These are phyloP conservation scores for Nipponacmea schrenckii DNA, from an alignment of 2,888 invertebrate genomes.

Conservation along the genomic window DNA sequence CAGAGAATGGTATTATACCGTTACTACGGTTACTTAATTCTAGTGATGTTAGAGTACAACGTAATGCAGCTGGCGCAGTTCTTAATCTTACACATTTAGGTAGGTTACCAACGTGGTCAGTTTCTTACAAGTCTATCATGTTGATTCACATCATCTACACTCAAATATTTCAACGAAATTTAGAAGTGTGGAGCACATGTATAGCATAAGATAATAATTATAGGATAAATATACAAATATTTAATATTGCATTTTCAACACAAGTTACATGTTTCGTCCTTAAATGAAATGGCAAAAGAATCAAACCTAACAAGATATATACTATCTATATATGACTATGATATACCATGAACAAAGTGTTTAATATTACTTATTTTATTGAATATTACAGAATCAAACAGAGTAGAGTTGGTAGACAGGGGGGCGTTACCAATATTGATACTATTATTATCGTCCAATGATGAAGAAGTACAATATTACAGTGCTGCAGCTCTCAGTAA, in stretches of 20 bases:
- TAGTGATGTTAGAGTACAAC: constrained; percentile 49
- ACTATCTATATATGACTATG: too few relatives aligned
- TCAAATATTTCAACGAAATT: not conserved
- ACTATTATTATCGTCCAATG: constrained; percentile 43
- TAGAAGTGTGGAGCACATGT: too few relatives aligned
- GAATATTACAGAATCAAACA: constrained; percentile 47
- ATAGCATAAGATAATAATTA: too few relatives aligned
- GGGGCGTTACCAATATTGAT: constrained; percentile 57
- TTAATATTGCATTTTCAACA: too few relatives aligned
- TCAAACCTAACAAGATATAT: too few relatives aligned
- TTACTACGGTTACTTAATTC: constrained; percentile 45
- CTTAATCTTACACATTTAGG: constrained; percentile 60
- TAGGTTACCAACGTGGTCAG: constrained; percentile 27
- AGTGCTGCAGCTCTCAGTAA: constrained; percentile 60
- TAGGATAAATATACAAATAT: too few relatives aligned
- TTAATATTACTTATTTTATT: too few relatives aligned
- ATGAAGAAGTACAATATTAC: constrained; percentile 57
- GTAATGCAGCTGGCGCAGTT: constrained; percentile 58
- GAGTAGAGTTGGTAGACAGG: constrained; percentile 49
- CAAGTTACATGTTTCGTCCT: too few relatives aligned
- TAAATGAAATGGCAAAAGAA: too few relatives aligned
- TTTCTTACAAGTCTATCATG: not conserved
- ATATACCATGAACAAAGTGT: too few relatives aligned
- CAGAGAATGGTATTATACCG: constrained; percentile 43
- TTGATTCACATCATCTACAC: not conserved